Percentiles rank a stretch among this genome's conserved stretches.
phyloP scores from a whole-genome alignment of 2,888 invertebrate species.

The Andrena fulva region DNA sequence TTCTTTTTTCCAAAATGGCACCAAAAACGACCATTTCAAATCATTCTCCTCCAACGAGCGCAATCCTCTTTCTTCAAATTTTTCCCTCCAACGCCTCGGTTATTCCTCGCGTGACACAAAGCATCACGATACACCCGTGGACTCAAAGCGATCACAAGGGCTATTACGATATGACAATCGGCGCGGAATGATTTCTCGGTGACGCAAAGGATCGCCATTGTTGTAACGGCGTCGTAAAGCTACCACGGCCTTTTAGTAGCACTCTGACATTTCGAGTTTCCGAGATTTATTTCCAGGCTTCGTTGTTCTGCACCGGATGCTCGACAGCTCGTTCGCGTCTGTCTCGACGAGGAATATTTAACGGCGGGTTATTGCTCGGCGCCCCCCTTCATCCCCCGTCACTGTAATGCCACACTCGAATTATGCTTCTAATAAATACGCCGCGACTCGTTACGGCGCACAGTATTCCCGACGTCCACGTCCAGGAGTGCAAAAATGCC shows the following conservation, averaged over 20 bases:
- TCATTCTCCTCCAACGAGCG: no score
- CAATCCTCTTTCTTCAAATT: no score
- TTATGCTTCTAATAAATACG: conserved; percentile 43
- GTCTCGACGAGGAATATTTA: conserved; percentile 21
- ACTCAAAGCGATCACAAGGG: conserved; percentile 32
- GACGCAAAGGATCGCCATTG: conserved; percentile 47
- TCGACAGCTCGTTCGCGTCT: conserved; percentile 15
- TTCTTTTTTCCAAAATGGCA: no score
- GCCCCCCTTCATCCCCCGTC: conserved; percentile 27
- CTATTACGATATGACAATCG: conserved; percentile 38
- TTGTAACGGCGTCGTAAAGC: conserved; percentile 46
- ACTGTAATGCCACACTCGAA: conserved; percentile 32
- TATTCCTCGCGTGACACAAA: no score
- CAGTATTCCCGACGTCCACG: not conserved
- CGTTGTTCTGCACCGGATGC: conserved; percentile 39
- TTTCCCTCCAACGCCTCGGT: no score
- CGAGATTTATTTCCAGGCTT: conserved; percentile 44
- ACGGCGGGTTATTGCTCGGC: conserved; percentile 29
- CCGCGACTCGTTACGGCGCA: conserved; percentile 24
- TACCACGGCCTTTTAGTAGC: conserved; percentile 31
- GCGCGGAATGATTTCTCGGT: conserved; percentile 35
- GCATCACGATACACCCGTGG: not conserved
- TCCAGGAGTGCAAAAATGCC: not conserved
- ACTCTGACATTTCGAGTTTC: conserved; percentile 56
- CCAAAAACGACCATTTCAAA: no score